Base-by-base conservation (phyloP, 2,888 invertebrate species). In the Augiades crinisus region DNA sequence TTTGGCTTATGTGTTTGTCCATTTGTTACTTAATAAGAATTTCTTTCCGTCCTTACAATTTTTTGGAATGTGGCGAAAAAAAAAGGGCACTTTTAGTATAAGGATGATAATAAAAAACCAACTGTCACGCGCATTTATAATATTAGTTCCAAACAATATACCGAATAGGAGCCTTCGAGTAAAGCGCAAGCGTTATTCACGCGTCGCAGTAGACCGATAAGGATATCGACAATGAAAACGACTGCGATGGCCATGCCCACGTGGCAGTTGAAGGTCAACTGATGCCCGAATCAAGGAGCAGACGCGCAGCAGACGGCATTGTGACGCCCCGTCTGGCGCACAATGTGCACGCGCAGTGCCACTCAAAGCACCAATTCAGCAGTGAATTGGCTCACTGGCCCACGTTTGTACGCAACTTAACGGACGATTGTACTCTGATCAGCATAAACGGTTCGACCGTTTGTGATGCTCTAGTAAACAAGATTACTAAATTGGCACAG, bases 301-400 rank as follows among this genome's bases (percentile, higher is more conserved):
- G 87, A 88, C 88, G 69, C 65, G 61, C 65, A 70, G 78, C 78
- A 88, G 87, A 88, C 87, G 66, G 70, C 68, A 83, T 85, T 86
- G 80, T 87, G 83, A 84, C 85, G 81, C 73, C 60, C 59, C 62
- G 74, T 72, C 73, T 68, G 67, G 76, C 64, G 66, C 54, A 74
- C 73, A 72, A 71, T 68, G 72, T 74, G 76, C 79, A 78, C 70
- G 68, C 72, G 68, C 68, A 65, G 61, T 49, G 55, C 53, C 72
- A 70, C 75, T 85, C 84, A 89, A 87, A 85, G 79, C 75, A 75
- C 79, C 84, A 82, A 81, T 85, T 79, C 78, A 79, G 70, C 67
- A 68, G 69, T 78, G 72, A 82, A 81, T 81, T 81, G 80, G 80
- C 75, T 24, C 22, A 34, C 21, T 17, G 14, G 50, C 36, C 50